Evolutionary conservation across 2,113 vertebrate species (phyloP).

Genomic region (Sapajus apella): DNA sequence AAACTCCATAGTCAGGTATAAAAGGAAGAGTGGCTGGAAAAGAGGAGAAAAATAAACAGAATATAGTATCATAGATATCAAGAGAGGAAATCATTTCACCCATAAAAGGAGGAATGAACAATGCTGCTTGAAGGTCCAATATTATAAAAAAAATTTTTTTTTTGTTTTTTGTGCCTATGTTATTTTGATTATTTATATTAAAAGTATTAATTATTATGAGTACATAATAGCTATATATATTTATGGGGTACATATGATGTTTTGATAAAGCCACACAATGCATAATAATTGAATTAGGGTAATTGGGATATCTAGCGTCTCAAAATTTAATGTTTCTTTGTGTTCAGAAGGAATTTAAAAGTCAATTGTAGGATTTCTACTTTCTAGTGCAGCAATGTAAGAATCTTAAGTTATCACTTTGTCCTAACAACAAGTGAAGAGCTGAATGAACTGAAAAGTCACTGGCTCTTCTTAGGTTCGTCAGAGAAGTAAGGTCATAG

Average conservation of each 20-base stretch:
- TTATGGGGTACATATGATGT: neutral
- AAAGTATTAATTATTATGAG: neutral
- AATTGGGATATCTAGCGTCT: neutral
- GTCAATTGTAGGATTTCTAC: neutral
- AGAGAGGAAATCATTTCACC: neutral
- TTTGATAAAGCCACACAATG: neutral
- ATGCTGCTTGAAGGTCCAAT: neutral
- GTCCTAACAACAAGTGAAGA: constrained; percentile 25
- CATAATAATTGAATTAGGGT: neutral
- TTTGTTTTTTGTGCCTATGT: neutral
- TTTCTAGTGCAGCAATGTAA: neutral
- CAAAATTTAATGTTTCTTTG: neutral
- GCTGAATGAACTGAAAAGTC: constrained; percentile 1
- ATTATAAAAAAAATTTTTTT: neutral
- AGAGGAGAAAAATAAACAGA: neutral
- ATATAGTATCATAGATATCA: neutral
- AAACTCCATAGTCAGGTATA: neutral
- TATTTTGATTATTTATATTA: neutral
- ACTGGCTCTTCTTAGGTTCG: neutral
- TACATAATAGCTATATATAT: neutral
- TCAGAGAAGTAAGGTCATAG: neutral
- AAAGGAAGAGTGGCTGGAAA: neutral
- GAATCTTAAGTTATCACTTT: neutral
- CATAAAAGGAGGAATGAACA: neutral
- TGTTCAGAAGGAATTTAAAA: neutral